Evolutionary conservation across 2,113 vertebrate species (phyloP), one percentile per base, ranked within the genome.

Genomic region (Redunca redunca): DNA sequence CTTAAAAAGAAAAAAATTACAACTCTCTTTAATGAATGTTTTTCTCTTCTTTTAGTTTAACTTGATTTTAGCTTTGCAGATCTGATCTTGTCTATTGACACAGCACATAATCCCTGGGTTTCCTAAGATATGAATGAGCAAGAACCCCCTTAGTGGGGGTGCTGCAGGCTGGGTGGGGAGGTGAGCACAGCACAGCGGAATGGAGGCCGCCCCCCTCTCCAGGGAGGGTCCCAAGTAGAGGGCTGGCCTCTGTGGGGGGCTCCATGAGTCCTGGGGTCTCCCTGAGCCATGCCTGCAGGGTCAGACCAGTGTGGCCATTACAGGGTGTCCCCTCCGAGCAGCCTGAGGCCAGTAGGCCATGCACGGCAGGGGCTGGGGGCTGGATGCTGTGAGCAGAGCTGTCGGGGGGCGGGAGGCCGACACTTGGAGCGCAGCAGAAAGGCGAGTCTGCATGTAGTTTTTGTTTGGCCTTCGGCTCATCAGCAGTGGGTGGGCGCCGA

Each of bases 381-480:
- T 6, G 53, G 4, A 16, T 26, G 1, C n/a, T 74, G 67, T 40
- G 10, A 23, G 53, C 82, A 40, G 5, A 25, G 52, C 2, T 3
- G 23, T 5, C 0, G 2, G 7, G 2, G 11, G 11, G 13, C 1
- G 17, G 28, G 7, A 28, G 8, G 40, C 52, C 1, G 0, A 6
- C 71, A 2, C n/a, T 9, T 9, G 26, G 28, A 28, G 48, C 2
- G 0, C 60, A 6, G 7, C 1, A 0, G 4, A 36, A 25, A 10
- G 26, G 2, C 36, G 17, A 25, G 21, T 78, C 43, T 46, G 53
- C 13, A 1, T 0, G 3, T 21, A 14, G 30, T 6, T 43, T 17
- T 23, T 1, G 12, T n/a, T 57, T 4, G 0, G 53, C 43, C 28
- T 17, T 16, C 2, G 12, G 52, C 12, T 3, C 14, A 0, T 78